phyloP scores from a whole-genome alignment of 2,888 invertebrate species.

The Pyrochroa serraticornis region DNA sequence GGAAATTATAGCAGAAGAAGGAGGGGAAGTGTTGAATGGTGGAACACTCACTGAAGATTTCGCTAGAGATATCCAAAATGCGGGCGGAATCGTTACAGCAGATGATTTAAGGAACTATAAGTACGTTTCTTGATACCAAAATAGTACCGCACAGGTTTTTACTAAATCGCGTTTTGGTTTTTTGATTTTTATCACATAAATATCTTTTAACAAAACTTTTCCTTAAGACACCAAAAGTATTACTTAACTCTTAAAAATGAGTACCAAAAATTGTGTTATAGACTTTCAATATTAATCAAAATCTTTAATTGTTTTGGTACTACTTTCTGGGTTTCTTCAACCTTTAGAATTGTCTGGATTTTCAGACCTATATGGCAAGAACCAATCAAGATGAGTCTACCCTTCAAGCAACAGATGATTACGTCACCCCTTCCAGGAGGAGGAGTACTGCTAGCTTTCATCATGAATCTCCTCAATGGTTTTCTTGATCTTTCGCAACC shows the following conservation, averaged over 20 bases:
- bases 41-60: slow-evolving; percentile 60
- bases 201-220: too few relatives aligned
- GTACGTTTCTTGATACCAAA: too few relatives aligned
- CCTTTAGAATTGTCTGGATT: too few relatives aligned
- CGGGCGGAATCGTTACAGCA: slow-evolving; percentile 78
- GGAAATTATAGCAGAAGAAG: slow-evolving; percentile 60
- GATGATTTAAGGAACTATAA: slow-evolving; percentile 78
- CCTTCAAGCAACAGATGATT: slow-evolving; percentile 70
- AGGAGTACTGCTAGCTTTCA: slow-evolving; percentile 80
- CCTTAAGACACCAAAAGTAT: too few relatives aligned
- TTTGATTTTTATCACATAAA: too few relatives aligned
- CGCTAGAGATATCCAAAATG: slow-evolving; percentile 51
- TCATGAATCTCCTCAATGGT: slow-evolving; percentile 77
- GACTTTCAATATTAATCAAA: too few relatives aligned
- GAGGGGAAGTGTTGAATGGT: slow-evolving; percentile 63
- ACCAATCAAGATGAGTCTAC: slow-evolving; percentile 65
- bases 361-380: slow-evolving; percentile 69
- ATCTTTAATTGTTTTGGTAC: slow-evolving; percentile 58
- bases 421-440: slow-evolving; percentile 85
- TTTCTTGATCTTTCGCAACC: slow-evolving; percentile 53
- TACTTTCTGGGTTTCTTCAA: too few relatives aligned
- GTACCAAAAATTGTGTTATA: too few relatives aligned
- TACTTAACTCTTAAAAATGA: too few relatives aligned
- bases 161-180: too few relatives aligned
- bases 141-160: too few relatives aligned